Conservation (phyloP, 2,888 invertebrate species). For the Eupelmus urozonus region DNA sequence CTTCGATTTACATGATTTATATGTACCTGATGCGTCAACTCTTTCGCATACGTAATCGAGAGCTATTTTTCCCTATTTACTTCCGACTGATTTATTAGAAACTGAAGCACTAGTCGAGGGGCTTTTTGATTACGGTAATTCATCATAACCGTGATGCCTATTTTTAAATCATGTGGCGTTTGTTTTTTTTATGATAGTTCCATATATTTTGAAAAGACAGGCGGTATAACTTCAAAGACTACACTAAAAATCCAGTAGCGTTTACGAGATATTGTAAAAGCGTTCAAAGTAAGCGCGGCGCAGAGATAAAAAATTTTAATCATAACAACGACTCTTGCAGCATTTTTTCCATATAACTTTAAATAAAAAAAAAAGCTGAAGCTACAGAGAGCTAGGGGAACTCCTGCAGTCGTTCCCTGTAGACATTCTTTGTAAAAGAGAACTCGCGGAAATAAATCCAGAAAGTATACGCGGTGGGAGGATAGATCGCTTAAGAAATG, state of each 20-base stretch:
- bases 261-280: neutral
- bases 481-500: conserved; percentile 48
- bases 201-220: neutral
- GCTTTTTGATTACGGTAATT: too few species aligned
- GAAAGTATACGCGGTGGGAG: conserved; percentile 29
- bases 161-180: too few species aligned
- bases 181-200: too few species aligned
- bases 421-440: conserved; percentile 13
- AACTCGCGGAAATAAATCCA: conserved; percentile 43
- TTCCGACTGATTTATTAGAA: conserved; percentile 7
- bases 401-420: conserved; percentile 39
- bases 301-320: conserved; percentile 16
- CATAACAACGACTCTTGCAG: neutral
- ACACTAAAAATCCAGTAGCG: conserved; percentile 1
- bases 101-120: too few species aligned
- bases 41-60: too few species aligned
- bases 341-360: neutral
- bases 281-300: neutral
- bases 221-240: neutral
- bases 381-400: conserved; percentile 15
- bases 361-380: conserved; percentile 2
- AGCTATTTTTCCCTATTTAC: neutral
- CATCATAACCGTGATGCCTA: too few species aligned
- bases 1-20: too few species aligned
- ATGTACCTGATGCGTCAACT: too few species aligned